phyloP scores from a whole-genome alignment of 2,113 vertebrate species.

The Vombatus ursinus region DNA sequence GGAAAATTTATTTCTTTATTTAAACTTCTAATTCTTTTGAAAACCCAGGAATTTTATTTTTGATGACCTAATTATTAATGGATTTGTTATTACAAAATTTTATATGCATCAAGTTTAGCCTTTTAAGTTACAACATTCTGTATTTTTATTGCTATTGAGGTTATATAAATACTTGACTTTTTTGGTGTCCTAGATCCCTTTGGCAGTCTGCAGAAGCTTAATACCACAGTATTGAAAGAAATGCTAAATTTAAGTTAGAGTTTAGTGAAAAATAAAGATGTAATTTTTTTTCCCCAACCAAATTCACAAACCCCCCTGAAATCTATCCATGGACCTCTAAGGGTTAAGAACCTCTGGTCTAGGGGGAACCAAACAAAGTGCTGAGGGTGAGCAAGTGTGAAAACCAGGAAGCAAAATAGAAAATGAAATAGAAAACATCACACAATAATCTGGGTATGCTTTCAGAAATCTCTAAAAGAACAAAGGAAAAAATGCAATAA shows the following conservation, averaged over 20 bases:
- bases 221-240: not conserved
- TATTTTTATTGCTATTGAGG: not conserved
- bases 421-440: conserved; percentile 30
- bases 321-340: not conserved
- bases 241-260: not conserved
- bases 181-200: not conserved
- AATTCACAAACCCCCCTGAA: not conserved
- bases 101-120: not conserved
- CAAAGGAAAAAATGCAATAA: not conserved
- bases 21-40: conserved; percentile 12
- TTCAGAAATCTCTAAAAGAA: conserved; percentile 8
- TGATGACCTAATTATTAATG: not conserved
- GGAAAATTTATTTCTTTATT: conserved; percentile 3
- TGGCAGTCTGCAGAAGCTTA: not conserved
- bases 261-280: not conserved
- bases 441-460: not conserved
- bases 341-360: conserved; percentile 15
- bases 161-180: not conserved
- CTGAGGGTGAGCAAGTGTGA: conserved; percentile 39
- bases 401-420: conserved; percentile 32
- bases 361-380: not conserved
- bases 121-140: not conserved
- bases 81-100: not conserved
- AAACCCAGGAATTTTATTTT: conserved; percentile 36
- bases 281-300: not conserved